Conservation (phyloP, 2,888 invertebrate genomes). For the Cyaniris semiargus region DNA sequence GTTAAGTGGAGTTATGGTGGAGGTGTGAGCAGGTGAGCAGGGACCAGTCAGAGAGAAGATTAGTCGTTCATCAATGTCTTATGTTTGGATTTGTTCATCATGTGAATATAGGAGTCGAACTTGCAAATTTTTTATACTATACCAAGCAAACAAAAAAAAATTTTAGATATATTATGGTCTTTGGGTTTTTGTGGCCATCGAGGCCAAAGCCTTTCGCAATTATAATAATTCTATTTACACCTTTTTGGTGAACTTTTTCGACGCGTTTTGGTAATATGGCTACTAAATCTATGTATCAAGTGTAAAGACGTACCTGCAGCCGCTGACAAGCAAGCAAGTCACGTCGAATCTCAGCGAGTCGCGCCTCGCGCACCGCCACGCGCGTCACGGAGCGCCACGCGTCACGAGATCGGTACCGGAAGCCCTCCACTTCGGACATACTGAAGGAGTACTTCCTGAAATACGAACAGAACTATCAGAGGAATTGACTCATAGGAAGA, state of each 20-base stretch:
- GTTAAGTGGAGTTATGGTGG: background rate
- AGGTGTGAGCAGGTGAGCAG: no score
- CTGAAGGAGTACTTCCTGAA: slow-evolving; percentile 94
- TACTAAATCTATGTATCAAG: no score
- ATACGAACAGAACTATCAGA: background rate
- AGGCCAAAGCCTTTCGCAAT: no score
- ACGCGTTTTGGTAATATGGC: no score
- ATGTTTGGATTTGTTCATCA: slow-evolving; percentile 60
- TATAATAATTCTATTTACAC: no score
- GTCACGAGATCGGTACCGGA: slow-evolving; percentile 96
- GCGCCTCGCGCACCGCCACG: slow-evolving; percentile 95
- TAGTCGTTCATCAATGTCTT: slow-evolving; percentile 73
- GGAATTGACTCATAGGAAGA: no score
- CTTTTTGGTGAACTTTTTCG: no score
- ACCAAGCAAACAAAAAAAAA: no score
- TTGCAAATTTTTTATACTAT: no score
- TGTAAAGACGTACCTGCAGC: slow-evolving; percentile 82
- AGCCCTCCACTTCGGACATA: slow-evolving; percentile 97
- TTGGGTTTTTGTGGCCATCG: no score
- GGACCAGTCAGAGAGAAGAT: slow-evolving; percentile 72
- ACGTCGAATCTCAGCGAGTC: slow-evolving; percentile 96
- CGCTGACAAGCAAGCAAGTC: slow-evolving; percentile 96
- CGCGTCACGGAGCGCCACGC: slow-evolving; percentile 97
- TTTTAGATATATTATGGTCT: no score
- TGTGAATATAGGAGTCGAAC: slow-evolving; percentile 36